phyloP scores from a whole-genome alignment of 2,113 vertebrate genomes.

The Pardalotus punctatus region DNA sequence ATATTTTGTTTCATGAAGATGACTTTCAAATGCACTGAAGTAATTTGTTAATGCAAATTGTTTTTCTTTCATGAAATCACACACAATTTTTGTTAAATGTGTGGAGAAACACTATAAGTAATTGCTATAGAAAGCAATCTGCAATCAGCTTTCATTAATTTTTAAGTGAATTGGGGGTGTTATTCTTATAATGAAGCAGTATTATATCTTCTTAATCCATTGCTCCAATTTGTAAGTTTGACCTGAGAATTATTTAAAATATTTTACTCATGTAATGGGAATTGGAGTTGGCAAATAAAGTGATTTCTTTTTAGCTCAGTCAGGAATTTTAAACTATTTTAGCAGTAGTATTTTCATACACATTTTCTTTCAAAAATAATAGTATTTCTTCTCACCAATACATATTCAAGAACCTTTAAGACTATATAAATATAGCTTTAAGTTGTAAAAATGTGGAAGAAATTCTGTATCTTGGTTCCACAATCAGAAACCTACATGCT shows the following conservation, averaged over 20 bases:
- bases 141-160: conserved; percentile 29
- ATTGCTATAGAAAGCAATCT: conserved; percentile 13
- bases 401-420: not conserved
- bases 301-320: not conserved
- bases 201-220: conserved; percentile 9
- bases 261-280: not conserved
- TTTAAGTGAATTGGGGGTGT: conserved; percentile 9
- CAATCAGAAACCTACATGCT: not conserved
- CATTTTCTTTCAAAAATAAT: not conserved
- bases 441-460: not conserved
- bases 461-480: not conserved
- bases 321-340: not conserved
- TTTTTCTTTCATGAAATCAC: conserved; percentile 47
- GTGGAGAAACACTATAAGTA: conserved; percentile 1
- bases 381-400: not conserved
- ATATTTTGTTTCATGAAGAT: conserved; percentile 52
- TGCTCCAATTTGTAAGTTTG: not conserved
- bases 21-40: conserved; percentile 44
- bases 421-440: not conserved
- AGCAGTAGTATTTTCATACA: not conserved
- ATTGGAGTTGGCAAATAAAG: not conserved
- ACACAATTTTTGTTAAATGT: conserved; percentile 43
- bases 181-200: conserved; percentile 22
- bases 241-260: not conserved
- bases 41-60: conserved; percentile 58